These are phyloP conservation scores for Drosophila austrosaltans DNA, from an alignment of 2,888 invertebrate species.

Conservation along the genomic window DNA sequence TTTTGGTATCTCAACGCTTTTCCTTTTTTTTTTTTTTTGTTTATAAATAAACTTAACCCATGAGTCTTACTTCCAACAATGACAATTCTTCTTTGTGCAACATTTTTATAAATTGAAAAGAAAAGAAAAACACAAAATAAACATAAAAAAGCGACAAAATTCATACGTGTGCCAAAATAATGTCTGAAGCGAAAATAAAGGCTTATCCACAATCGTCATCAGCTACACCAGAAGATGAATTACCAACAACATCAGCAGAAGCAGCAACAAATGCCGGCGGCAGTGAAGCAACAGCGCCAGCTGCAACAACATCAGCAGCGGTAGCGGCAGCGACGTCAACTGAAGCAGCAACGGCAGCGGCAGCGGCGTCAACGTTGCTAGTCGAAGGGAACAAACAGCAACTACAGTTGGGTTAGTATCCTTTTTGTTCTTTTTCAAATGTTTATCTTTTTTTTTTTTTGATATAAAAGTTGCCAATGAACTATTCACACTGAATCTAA, in stretches of 20 bases:
- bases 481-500: not conserved
- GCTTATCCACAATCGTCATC: not conserved
- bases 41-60: not conserved
- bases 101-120: not conserved
- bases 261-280: not conserved
- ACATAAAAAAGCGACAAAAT: not conserved
- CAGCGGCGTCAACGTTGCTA: not conserved
- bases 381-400: not conserved
- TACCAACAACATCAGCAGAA: not conserved
- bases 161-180: slow-evolving; percentile 10
- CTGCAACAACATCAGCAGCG: not conserved
- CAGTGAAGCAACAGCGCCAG: not conserved
- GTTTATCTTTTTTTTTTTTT: not conserved
- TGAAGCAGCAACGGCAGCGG: not conserved
- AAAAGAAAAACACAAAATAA: not conserved
- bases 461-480: not conserved
- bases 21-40: not conserved
- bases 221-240: not conserved
- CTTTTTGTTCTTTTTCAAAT: not conserved
- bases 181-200: slow-evolving; percentile 6
- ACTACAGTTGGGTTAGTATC: not conserved
- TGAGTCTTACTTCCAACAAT: not conserved
- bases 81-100: slow-evolving; percentile 1
- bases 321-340: not conserved
- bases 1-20: not conserved